Percentiles rank a stretch among this genome's conserved stretches.
These are phyloP conservation scores for Neogobius melanostomus DNA, from an alignment of 2,113 vertebrate genomes.

Conservation along the genomic window DNA sequence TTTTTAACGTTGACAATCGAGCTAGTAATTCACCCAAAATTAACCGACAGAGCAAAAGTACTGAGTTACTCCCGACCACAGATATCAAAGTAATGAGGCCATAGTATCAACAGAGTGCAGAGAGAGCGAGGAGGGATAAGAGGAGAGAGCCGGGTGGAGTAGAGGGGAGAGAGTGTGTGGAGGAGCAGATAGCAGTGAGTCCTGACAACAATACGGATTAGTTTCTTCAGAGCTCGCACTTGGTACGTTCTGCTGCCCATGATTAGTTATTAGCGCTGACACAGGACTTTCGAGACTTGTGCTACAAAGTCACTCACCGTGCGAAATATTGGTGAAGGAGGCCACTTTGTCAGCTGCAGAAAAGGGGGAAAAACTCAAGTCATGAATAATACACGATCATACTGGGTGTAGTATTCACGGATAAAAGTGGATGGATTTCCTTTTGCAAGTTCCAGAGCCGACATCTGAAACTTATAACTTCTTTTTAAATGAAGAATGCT, in stretches of 20 bases:
- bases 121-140: not conserved
- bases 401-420: slow-evolving; percentile 59
- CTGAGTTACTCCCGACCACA: not conserved
- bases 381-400: slow-evolving; percentile 64
- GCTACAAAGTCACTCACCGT: slow-evolving; percentile 69
- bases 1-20: too few relatives aligned
- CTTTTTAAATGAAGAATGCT: slow-evolving; percentile 54
- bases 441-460: slow-evolving; percentile 34
- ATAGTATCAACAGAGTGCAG: not conserved
- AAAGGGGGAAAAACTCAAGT: slow-evolving; percentile 35
- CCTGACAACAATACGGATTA: slow-evolving; percentile 67
- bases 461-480: slow-evolving; percentile 49
- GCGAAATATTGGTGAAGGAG: slow-evolving; percentile 36
- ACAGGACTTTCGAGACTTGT: slow-evolving; percentile 47
- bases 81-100: not conserved
- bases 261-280: slow-evolving; percentile 66
- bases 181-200: slow-evolving; percentile 41
- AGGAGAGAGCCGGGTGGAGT: slow-evolving; percentile 13
- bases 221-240: slow-evolving; percentile 54
- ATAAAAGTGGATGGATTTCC: slow-evolving; percentile 45
- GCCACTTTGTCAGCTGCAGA: slow-evolving; percentile 50
- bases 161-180: slow-evolving; percentile 34
- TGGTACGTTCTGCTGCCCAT: slow-evolving; percentile 51
- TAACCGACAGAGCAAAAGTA: not conserved
- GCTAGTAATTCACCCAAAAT: too few relatives aligned